These are phyloP conservation scores for Urocolius indicus DNA, from an alignment of 2,113 vertebrate species.

Conservation along the genomic window DNA sequence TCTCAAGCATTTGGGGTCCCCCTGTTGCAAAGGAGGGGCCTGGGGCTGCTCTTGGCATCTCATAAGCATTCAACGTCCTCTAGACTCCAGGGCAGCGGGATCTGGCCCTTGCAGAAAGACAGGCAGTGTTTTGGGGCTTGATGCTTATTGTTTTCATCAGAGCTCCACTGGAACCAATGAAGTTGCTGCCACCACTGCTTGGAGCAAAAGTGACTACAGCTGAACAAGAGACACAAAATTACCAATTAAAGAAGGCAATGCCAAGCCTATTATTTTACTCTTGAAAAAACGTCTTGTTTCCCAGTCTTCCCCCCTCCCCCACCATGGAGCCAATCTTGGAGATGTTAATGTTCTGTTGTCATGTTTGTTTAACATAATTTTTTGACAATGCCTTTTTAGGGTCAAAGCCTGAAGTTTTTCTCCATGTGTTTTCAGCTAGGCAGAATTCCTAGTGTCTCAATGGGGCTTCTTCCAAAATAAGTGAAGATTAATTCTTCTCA, in stretches of 20 bases:
- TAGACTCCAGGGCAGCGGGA: not conserved
- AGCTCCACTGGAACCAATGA: slow-evolving; percentile 31
- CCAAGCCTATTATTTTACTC: slow-evolving; percentile 44
- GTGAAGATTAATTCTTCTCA: slow-evolving; percentile 21
- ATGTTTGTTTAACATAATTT: slow-evolving; percentile 44
- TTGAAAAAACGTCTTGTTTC: slow-evolving; percentile 17
- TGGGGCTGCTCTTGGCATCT: not conserved
- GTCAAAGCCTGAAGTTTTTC: slow-evolving; percentile 44
- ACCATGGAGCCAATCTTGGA: slow-evolving; percentile 35
- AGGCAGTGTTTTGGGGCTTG: not conserved
- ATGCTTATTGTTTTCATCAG: slow-evolving; percentile 44
- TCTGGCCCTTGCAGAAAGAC: not conserved
- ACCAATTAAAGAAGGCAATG: slow-evolving; percentile 12
- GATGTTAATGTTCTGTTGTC: slow-evolving; percentile 30
- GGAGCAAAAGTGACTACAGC: slow-evolving; percentile 43
- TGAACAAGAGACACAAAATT: slow-evolving; percentile 44
- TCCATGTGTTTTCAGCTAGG: slow-evolving; percentile 34
- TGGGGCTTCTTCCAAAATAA: not conserved
- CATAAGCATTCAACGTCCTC: not conserved
- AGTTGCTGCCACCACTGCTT: not conserved
- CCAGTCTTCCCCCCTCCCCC: not conserved
- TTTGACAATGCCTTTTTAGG: slow-evolving; percentile 54
- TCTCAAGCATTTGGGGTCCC: not conserved
- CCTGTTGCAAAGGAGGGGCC: not conserved
- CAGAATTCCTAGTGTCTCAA: slow-evolving; percentile 24